Conservation (phyloP, 2,888 invertebrate species). For the Volucella inanis region DNA sequence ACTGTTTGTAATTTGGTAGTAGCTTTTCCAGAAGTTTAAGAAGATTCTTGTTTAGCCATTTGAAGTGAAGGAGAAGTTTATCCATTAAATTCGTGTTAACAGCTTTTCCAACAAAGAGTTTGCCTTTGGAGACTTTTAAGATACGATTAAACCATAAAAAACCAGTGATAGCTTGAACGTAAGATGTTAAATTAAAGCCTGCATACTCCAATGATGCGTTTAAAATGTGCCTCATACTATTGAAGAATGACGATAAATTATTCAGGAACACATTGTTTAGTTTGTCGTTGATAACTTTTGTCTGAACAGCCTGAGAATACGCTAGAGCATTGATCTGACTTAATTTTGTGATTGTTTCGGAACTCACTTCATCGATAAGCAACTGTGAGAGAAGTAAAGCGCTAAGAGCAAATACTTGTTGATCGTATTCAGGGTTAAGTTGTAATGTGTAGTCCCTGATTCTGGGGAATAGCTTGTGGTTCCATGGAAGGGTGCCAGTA, state of each 20-base stretch:
- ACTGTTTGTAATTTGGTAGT: constrained; percentile 67
- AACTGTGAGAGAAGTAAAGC: constrained; percentile 77
- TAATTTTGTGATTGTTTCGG: constrained; percentile 73
- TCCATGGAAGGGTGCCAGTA: constrained; percentile 80
- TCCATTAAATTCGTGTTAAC: constrained; percentile 85
- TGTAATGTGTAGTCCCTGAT: constrained; percentile 79
- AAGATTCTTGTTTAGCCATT: constrained; percentile 89
- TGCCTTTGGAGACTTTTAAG: constrained; percentile 77
- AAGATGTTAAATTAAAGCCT: constrained; percentile 77
- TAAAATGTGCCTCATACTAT: constrained; percentile 74
- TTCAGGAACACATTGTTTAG: constrained; percentile 79
- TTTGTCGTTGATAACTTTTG: constrained; percentile 78
- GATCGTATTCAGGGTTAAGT: constrained; percentile 40
- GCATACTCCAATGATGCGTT: constrained; percentile 75
- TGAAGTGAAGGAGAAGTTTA: constrained; percentile 88
- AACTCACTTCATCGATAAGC: constrained; percentile 76
- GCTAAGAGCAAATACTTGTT: constrained; percentile 76
- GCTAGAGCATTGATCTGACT: constrained; percentile 78
- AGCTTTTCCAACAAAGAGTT: constrained; percentile 79
- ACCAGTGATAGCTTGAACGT: constrained; percentile 77
- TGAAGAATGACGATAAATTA: constrained; percentile 77
- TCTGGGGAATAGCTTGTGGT: constrained; percentile 79
- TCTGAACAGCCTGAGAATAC: constrained; percentile 80
- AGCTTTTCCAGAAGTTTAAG: constrained; percentile 78
- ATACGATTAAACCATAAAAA: constrained; percentile 81